A percentile compares a stretch with the other conserved stretches of the same genome.
Conservation (phyloP, 1,140 invertebrate species). For the Drosophila kurseongensis region DNA sequence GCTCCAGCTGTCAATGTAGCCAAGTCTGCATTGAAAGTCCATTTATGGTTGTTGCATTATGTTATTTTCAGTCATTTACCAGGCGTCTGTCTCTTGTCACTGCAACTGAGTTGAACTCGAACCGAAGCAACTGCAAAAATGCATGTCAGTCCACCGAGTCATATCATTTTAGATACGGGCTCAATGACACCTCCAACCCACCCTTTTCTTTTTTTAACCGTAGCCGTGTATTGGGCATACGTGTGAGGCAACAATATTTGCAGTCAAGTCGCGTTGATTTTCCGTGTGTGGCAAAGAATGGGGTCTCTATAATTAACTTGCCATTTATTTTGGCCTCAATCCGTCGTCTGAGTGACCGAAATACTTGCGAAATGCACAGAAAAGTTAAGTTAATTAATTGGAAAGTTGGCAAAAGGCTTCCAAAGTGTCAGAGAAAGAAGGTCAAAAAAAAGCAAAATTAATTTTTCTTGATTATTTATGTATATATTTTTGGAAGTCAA, state of each 20-base stretch:
- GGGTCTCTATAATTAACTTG: constrained; percentile 34
- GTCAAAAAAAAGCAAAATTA: too few relatives aligned
- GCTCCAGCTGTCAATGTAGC: constrained; percentile 37
- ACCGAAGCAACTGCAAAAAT: constrained; percentile 29
- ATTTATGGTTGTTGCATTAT: constrained; percentile 51
- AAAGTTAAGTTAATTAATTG: neutral
- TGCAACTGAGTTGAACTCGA: constrained; percentile 17
- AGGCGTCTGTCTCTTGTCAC: constrained; percentile 19
- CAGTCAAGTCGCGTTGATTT: constrained; percentile 23
- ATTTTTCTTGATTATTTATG: too few relatives aligned
- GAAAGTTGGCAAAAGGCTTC: neutral
- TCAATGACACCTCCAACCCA: constrained; percentile 25
- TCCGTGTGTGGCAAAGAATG: constrained; percentile 15
- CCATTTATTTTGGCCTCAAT: constrained; percentile 32
- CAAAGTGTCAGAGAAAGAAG: neutral
- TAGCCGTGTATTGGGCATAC: neutral
- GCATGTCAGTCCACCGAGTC: constrained; percentile 47
- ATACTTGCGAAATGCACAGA: constrained; percentile 1
- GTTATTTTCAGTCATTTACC: constrained; percentile 46
- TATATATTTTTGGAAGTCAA: neutral
- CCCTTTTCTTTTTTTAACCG: neutral
- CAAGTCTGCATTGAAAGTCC: constrained; percentile 55
- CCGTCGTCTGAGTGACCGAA: constrained; percentile 26
- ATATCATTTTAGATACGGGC: neutral
- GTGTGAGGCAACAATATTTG: constrained; percentile 5